Evolutionary conservation across 2,797 vertebrate genomes (phyloP).

Genomic region (Malacoraja senta): DNA sequence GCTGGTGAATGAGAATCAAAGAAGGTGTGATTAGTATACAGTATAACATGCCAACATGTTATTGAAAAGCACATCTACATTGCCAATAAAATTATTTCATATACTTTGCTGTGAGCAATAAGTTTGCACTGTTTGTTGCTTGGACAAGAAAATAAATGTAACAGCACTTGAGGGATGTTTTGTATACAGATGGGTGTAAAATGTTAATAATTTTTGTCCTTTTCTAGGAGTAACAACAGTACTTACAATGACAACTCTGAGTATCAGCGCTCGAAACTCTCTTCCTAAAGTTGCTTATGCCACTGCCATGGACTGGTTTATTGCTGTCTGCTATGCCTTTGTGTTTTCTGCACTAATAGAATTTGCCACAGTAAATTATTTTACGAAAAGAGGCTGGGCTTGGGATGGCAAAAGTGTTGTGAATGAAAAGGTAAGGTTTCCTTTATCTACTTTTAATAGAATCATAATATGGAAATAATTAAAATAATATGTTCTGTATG

Average conservation of each 20-base stretch:
- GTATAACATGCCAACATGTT: not conserved
- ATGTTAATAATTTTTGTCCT: slow-evolving; percentile 37
- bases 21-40: not conserved
- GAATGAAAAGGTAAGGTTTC: slow-evolving; percentile 82
- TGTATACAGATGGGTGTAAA: not conserved
- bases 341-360: slow-evolving; percentile 96
- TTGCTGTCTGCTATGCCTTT: slow-evolving; percentile 94
- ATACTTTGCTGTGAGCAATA: not conserved
- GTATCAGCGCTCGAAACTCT: slow-evolving; percentile 93
- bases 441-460: not conserved
- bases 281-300: slow-evolving; percentile 98
- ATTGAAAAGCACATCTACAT: not conserved
- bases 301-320: slow-evolving; percentile 99
- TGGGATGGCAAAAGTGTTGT: slow-evolving; percentile 97
- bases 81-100: not conserved
- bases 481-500: no score
- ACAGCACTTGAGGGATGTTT: not conserved
- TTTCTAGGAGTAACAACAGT: slow-evolving; percentile 88
- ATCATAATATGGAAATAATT: not conserved
- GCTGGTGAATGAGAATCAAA: not conserved
- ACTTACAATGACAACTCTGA: slow-evolving; percentile 93
- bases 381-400: slow-evolving; percentile 96
- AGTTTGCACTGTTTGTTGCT: not conserved
- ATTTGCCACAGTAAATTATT: slow-evolving; percentile 97
- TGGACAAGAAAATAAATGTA: not conserved